These are phyloP conservation scores for Bombycilla garrulus DNA, from an alignment of 2,113 vertebrate genomes.

Conservation along the genomic window DNA sequence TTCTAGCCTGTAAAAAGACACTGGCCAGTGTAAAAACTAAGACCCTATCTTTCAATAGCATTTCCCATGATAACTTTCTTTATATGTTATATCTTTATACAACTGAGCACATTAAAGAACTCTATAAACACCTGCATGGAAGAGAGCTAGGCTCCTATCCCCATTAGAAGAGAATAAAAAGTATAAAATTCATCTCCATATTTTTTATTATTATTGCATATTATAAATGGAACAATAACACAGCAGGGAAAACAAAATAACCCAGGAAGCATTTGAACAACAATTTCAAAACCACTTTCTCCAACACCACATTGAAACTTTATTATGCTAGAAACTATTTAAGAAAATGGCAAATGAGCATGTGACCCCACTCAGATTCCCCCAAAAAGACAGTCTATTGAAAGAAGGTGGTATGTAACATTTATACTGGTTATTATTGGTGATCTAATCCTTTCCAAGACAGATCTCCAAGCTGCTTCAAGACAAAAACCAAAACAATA, in stretches of 20 bases:
- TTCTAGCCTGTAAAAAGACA: neutral
- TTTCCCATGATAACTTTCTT: neutral
- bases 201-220: neutral
- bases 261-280: neutral
- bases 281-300: neutral
- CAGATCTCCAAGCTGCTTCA: neutral
- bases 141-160: neutral
- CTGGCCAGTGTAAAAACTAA: neutral
- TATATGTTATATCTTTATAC: too few relatives aligned
- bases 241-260: neutral
- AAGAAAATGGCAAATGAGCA: neutral
- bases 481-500: neutral
- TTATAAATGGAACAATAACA: neutral
- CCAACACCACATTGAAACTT: neutral
- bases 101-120: neutral
- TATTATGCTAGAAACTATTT: neutral
- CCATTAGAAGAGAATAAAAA: neutral
- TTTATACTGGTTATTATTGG: neutral
- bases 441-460: neutral
- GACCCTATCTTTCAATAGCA: neutral
- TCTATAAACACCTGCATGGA: neutral
- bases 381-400: neutral
- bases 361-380: neutral
- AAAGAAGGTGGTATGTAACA: neutral
- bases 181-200: neutral